These are phyloP conservation scores for Torymus tubicola DNA, from an alignment of 2,888 invertebrate species.

Conservation along the genomic window DNA sequence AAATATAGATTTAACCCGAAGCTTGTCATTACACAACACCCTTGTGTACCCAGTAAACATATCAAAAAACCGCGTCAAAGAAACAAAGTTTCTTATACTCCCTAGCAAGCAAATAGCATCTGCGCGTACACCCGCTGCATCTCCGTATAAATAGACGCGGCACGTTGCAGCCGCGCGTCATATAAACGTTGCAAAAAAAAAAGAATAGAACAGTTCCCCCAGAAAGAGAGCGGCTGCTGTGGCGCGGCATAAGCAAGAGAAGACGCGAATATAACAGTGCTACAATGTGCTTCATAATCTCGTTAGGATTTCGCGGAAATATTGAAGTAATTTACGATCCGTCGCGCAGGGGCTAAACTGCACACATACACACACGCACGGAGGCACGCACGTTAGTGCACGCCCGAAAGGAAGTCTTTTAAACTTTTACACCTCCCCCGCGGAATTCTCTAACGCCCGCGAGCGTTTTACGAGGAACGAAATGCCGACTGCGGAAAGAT, in stretches of 20 bases:
- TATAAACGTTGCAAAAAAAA: conserved; percentile 49
- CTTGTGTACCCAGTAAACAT: too few species aligned
- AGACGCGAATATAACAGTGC: conserved; percentile 34
- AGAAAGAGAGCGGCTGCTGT: conserved; percentile 33
- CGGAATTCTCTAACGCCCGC: conserved; percentile 19
- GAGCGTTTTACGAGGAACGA: conserved; percentile 45
- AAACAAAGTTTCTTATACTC: too few species aligned
- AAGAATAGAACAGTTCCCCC: neutral
- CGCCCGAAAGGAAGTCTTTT: conserved; percentile 51
- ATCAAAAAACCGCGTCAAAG: too few species aligned
- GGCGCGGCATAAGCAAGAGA: conserved; percentile 24
- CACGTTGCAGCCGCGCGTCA: conserved; percentile 45
- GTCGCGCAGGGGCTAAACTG: conserved; percentile 65
- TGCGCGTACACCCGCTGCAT: conserved; percentile 57
- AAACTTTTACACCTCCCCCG: conserved; percentile 44
- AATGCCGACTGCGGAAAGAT: conserved; percentile 31
- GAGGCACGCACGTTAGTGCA: conserved; percentile 4
- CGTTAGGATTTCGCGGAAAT: conserved; percentile 76
- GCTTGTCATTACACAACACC: too few species aligned
- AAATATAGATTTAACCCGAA: too few species aligned
- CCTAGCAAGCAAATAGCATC: too few species aligned
- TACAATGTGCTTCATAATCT: conserved; percentile 75
- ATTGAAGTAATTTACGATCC: conserved; percentile 75
- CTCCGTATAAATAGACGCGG: conserved; percentile 12
- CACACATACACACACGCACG: too few species aligned